Conservation (phyloP, 2,113 vertebrate genomes). For the Orientallactaga bullata region DNA sequence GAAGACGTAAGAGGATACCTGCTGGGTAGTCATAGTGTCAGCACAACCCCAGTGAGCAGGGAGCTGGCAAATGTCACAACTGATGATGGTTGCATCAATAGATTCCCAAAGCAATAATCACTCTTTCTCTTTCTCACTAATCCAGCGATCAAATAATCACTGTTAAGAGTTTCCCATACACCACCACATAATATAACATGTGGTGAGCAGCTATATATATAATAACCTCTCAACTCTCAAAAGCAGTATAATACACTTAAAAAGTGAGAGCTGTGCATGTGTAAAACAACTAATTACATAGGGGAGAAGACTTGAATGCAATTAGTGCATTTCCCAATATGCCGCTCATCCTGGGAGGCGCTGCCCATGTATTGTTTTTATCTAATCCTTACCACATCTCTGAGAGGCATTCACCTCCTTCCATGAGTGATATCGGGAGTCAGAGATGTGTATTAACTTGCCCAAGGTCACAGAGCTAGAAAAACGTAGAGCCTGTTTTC, state of each 20-base stretch:
- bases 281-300: neutral
- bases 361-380: neutral
- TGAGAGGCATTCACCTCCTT: neutral
- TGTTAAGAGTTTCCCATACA: neutral
- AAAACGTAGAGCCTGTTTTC: neutral
- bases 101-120: constrained; percentile 52
- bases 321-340: neutral
- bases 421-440: neutral
- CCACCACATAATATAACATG: neutral
- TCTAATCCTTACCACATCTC: neutral
- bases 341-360: neutral
- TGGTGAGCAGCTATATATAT: constrained; percentile 5
- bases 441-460: constrained; percentile 42
- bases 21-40: neutral
- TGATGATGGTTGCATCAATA: neutral
- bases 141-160: constrained; percentile 5
- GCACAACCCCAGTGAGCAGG: constrained; percentile 9
- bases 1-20: neutral
- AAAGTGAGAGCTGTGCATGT: constrained; percentile 43
- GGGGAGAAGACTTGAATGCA: neutral
- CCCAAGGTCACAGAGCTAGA: neutral
- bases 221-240: constrained; percentile 27
- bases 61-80: neutral
- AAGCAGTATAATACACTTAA: neutral
- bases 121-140: constrained; percentile 2